Conservation (phyloP, 2,888 invertebrate species). For the Drosophila picticornis region DNA sequence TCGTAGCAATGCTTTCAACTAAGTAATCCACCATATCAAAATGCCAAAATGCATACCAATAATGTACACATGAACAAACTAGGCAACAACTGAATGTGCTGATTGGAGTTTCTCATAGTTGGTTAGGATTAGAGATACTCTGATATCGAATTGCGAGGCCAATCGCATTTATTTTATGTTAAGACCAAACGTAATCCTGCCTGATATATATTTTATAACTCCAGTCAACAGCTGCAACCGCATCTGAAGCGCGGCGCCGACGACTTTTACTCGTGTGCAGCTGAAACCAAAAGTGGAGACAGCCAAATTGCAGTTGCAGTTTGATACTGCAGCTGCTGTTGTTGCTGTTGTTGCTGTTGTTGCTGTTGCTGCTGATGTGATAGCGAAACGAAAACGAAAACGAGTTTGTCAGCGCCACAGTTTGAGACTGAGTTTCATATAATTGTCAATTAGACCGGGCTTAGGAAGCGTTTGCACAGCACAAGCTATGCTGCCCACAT, state of each 20-base stretch:
- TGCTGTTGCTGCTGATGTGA: slow-evolving; percentile 26
- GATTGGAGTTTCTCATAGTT: slow-evolving; percentile 4
- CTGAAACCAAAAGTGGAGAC: slow-evolving; percentile 74
- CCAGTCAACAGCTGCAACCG: slow-evolving; percentile 62
- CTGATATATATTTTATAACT: slow-evolving; percentile 71
- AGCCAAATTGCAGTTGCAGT: slow-evolving; percentile 37
- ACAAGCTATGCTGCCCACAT: slow-evolving; percentile 31
- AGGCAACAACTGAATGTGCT: background rate
- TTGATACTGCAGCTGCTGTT: slow-evolving; percentile 8
- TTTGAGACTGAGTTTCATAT: slow-evolving; percentile 44
- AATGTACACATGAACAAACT: background rate
- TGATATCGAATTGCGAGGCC: slow-evolving; percentile 31
- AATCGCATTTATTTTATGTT: slow-evolving; percentile 66
- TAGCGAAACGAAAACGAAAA: slow-evolving; percentile 45
- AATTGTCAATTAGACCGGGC: slow-evolving; percentile 73
- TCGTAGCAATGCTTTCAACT: background rate
- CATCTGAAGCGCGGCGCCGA: slow-evolving; percentile 36
- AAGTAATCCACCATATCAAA: background rate
- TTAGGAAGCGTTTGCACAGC: slow-evolving; percentile 60
- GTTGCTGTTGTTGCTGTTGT: slow-evolving; percentile 3
- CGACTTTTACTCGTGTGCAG: slow-evolving; percentile 70
- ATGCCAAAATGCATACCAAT: background rate
- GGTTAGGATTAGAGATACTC: slow-evolving; percentile 12
- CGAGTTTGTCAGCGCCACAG: slow-evolving; percentile 50
- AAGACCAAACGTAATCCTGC: slow-evolving; percentile 64